phyloP scores from a whole-genome alignment of 2,888 invertebrate species.

The Drosophila borborema region DNA sequence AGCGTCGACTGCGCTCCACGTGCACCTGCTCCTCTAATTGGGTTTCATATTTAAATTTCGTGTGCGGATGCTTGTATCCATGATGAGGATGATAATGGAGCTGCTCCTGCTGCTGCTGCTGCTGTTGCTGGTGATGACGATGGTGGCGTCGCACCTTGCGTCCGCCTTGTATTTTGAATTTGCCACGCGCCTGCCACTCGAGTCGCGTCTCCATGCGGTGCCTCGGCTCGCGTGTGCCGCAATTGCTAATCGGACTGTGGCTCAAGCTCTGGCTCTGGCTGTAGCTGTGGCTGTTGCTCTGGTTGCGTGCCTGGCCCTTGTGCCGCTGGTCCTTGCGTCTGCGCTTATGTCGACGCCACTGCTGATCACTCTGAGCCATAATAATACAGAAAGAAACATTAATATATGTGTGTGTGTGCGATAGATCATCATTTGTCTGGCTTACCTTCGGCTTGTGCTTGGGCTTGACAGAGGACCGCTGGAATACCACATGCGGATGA shows the following conservation, averaged over 20 bases:
- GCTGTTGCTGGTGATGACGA: conserved; percentile 70
- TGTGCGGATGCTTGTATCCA: conserved; percentile 37
- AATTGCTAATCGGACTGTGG: conserved; percentile 85
- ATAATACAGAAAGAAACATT: background rate
- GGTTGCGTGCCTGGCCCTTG: conserved; percentile 55
- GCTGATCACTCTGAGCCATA: conserved; percentile 26
- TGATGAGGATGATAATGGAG: conserved; percentile 20
- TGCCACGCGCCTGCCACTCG: conserved; percentile 88
- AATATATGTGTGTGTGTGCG: background rate
- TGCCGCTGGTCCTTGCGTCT: conserved; percentile 51
- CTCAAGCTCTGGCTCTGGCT: conserved; percentile 51
- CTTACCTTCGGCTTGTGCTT: conserved; percentile 76
- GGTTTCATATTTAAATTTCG: conserved; percentile 64
- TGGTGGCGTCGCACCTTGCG: conserved; percentile 83
- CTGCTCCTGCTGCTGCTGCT: conserved; percentile 16
- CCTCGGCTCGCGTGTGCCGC: conserved; percentile 87
- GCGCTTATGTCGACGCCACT: conserved; percentile 53
- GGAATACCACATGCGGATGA: conserved; percentile 89
- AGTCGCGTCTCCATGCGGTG: conserved; percentile 86
- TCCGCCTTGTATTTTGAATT: conserved; percentile 85
- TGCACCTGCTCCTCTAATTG: conserved; percentile 28
- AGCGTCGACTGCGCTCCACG: conserved; percentile 86
- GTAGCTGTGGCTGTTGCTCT: conserved; percentile 71
- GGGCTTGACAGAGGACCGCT: conserved; percentile 87
- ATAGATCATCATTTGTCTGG: background rate